Conservation (phyloP, 2,888 invertebrate genomes). For the Cryptocephalus primarius region DNA sequence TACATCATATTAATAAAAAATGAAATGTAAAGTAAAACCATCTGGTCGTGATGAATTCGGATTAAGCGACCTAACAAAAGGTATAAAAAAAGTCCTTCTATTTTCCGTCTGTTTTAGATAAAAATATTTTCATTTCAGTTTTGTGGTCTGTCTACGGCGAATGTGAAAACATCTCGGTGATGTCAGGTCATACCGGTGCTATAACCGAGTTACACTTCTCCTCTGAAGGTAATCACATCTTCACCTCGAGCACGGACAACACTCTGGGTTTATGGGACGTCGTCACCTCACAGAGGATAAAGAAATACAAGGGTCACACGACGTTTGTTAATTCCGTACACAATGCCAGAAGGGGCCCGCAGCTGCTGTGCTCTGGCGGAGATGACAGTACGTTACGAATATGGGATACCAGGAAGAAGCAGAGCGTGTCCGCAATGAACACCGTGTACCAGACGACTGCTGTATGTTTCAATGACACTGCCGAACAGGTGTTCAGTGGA, state of each 20-base stretch:
- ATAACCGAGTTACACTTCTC: conserved; percentile 87
- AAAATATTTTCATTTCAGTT: too few relatives aligned
- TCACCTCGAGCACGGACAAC: conserved; percentile 89
- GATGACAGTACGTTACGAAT: conserved; percentile 90
- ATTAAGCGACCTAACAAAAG: too few relatives aligned
- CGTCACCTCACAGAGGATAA: conserved; percentile 73
- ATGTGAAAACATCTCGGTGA: conserved; percentile 90
- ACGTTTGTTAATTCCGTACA: conserved; percentile 65
- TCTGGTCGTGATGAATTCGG: too few relatives aligned
- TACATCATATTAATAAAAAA: too few relatives aligned
- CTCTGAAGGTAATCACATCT: conserved; percentile 72
- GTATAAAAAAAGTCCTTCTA: too few relatives aligned
- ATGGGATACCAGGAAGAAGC: conserved; percentile 86
- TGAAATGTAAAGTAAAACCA: too few relatives aligned
- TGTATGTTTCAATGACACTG: conserved; percentile 89
- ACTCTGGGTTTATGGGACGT: conserved; percentile 95
- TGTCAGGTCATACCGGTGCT: conserved; percentile 92
- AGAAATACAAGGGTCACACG: conserved; percentile 78
- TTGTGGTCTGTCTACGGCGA: conserved; percentile 97
- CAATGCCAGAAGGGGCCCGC: conserved; percentile 79
- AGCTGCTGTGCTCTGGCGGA: conserved; percentile 82
- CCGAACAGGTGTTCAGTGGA: conserved; percentile 87
- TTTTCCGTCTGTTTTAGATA: too few relatives aligned
- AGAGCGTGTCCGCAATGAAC: conserved; percentile 62
- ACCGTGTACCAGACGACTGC: conserved; percentile 69